These are phyloP conservation scores for Ophonus ardosiacus DNA, from an alignment of 2,888 invertebrate genomes.

Conservation along the genomic window DNA sequence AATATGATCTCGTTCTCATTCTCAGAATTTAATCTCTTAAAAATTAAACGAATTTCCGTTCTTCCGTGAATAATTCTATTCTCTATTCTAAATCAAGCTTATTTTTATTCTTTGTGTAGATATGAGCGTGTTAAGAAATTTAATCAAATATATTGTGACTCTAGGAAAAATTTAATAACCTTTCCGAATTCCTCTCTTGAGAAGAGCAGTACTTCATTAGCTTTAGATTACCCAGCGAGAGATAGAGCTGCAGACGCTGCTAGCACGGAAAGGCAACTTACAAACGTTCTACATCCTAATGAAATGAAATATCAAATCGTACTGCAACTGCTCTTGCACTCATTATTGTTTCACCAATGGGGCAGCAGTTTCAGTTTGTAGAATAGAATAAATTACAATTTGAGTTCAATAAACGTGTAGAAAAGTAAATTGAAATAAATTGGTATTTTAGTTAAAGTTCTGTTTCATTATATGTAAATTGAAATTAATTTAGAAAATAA, in stretches of 20 bases:
- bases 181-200: neutral
- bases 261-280: neutral
- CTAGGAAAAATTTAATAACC: constrained; percentile 6
- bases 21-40: neutral
- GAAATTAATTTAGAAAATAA: too few species aligned
- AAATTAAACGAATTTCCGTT: neutral
- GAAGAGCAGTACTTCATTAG: constrained; percentile 20
- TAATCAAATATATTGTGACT: constrained; percentile 15
- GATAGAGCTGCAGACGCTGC: neutral
- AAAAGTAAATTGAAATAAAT: neutral
- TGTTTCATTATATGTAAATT: too few species aligned
- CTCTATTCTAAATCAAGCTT: neutral
- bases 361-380: neutral
- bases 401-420: neutral
- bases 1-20: neutral
- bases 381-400: neutral
- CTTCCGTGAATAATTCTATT: neutral
- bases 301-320: constrained; percentile 25
- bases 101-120: constrained; percentile 4
- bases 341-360: constrained; percentile 3
- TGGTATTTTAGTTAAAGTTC: neutral
- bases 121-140: neutral
- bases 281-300: neutral
- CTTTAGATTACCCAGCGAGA: constrained; percentile 11
- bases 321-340: constrained; percentile 9